These are phyloP conservation scores for Gambelia wislizenii DNA, from an alignment of 2,797 vertebrate species.

Conservation along the genomic window DNA sequence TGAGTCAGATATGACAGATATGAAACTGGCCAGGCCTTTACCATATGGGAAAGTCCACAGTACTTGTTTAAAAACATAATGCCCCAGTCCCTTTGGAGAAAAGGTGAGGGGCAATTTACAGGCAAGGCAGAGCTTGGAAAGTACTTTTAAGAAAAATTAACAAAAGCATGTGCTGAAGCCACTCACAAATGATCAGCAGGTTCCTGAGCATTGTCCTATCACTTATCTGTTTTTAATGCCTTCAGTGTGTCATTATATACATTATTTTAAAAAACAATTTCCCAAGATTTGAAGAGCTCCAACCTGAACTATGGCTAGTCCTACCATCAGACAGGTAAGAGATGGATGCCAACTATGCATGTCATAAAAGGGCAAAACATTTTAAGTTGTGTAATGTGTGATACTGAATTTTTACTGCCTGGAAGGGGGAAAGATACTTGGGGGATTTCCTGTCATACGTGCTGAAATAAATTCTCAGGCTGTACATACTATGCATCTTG, in stretches of 20 bases:
- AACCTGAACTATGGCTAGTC: background rate
- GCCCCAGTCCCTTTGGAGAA: background rate
- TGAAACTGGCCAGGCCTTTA: background rate
- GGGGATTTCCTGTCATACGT: too few relatives aligned
- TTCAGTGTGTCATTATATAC: background rate
- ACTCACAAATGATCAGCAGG: too few relatives aligned
- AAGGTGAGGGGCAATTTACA: background rate
- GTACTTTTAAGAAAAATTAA: background rate
- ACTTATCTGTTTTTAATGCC: background rate
- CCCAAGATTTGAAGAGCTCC: background rate
- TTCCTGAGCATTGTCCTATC: too few relatives aligned
- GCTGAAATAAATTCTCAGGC: background rate
- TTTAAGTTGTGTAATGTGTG: background rate
- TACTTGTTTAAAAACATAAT: background rate
- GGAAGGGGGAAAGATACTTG: too few relatives aligned
- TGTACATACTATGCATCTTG: too few relatives aligned
- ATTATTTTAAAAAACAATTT: background rate
- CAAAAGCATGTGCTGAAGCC: background rate
- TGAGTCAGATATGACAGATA: constrained; percentile 16
- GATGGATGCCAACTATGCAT: too few relatives aligned
- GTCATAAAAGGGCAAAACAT: background rate
- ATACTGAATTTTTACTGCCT: background rate
- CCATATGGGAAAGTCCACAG: background rate
- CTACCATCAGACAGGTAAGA: background rate
- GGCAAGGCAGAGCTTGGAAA: background rate